These are phyloP conservation scores for Caenorhabditis wallacei DNA, from an alignment of 2,888 invertebrate genomes.

Conservation along the genomic window DNA sequence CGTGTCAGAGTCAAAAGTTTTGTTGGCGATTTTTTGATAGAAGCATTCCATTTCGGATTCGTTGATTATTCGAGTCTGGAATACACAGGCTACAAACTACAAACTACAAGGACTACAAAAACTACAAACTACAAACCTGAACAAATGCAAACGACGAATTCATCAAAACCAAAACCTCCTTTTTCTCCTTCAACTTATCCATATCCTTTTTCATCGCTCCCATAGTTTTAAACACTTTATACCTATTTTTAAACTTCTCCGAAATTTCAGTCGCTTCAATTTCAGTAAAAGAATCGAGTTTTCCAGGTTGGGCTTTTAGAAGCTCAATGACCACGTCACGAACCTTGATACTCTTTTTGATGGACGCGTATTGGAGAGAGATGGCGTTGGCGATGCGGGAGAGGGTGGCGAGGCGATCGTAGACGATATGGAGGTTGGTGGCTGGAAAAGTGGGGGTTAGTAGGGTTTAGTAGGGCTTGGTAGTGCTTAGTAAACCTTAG, in stretches of 20 bases:
- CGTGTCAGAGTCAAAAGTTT: background rate
- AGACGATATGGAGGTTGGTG: background rate
- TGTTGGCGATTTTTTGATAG: background rate
- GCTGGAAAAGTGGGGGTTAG: constrained; percentile 7
- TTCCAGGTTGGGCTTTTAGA: background rate
- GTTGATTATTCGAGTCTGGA: background rate
- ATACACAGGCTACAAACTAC: background rate
- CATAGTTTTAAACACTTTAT: background rate
- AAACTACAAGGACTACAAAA: too few species aligned
- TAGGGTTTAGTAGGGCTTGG: too few species aligned
- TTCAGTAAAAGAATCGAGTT: background rate
- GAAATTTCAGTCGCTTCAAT: background rate
- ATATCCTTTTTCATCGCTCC: background rate
- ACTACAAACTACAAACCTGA: background rate
- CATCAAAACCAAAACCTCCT: too few species aligned
- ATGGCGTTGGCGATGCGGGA: constrained; percentile 26
- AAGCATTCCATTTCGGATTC: background rate
- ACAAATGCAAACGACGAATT: too few species aligned
- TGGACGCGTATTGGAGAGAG: background rate
- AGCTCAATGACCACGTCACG: constrained; percentile 12
- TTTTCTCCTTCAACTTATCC: background rate
- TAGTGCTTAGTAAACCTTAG: too few species aligned
- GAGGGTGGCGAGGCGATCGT: constrained; percentile 5
- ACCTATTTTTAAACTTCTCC: background rate
- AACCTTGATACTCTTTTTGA: constrained; percentile 1